Base-by-base conservation (phyloP, 2,888 invertebrate genomes). In the Pardosa pseudoannulata region DNA sequence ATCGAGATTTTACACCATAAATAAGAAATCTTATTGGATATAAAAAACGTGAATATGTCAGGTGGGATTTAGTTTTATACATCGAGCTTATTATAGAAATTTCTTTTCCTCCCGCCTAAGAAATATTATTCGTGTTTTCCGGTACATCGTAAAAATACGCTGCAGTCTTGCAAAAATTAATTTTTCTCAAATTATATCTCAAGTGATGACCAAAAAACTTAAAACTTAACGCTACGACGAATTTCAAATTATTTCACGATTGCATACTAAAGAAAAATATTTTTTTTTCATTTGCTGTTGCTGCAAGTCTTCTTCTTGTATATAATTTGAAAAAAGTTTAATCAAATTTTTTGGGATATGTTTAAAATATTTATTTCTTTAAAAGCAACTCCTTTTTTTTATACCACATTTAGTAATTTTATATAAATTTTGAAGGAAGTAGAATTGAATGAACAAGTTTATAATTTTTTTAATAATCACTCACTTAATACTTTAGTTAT, bases 101-200 rank as follows among this genome's bases (percentile, higher is more conserved):
- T 56, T 23, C 6, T 56, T 56, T 56, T 56, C 56, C 36, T 36
- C 5, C 6, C 36, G 3, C 23, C 2, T 56, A 1, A 16, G 9
- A 46, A 46, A 56, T 23, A 56, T 56, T 56, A 56, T 56, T 56
- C 56, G 23, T 56, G 56, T 56, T 56, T 23, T 36, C 5, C 7
- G 23, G 5, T 6, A 2, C 56, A 56, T 23, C 23, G 23, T 23
- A 56, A 19, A 56, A 23, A 6, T 23, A 5, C 3, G 3, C 56
- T 0, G 56, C 23, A n/a, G n/a, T 46, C 46, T 56, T 23, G 23
- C 3, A 56, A 56, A 56, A 56, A 23, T 56, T 56, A 56, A 56
- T 56, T 56, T 56, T 56, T 56, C 56, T 56, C 23, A 23, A 56
- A 19, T 56, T 56, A 23, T 23, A 56, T 56, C 19, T 56, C 56